These are phyloP conservation scores for Heliconius hewitsoni DNA, from an alignment of 1,140 invertebrate species.

Conservation along the genomic window DNA sequence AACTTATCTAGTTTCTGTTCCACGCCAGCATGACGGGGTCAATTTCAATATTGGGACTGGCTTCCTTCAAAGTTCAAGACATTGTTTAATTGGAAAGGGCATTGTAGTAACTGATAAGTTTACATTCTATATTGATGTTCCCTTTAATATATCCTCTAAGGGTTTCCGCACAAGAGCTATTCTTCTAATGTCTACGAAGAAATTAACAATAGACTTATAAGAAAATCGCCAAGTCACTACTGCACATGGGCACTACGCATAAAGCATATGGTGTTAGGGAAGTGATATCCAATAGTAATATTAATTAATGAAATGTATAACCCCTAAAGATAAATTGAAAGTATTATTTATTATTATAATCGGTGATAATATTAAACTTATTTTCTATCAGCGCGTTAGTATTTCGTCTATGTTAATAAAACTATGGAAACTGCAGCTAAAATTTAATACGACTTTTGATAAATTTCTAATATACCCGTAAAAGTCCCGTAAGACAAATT, in stretches of 20 bases:
- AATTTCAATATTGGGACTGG: conserved; percentile 47
- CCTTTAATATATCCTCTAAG: background rate
- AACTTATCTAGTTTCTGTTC: conserved; percentile 45
- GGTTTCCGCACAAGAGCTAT: conserved; percentile 11
- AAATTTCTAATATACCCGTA: no score
- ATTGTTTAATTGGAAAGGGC: conserved; percentile 56
- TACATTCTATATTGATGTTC: background rate
- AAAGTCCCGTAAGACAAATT: no score
- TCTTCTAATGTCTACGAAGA: conserved; percentile 7
- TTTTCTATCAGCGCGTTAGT: background rate
- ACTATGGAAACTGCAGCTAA: no score
- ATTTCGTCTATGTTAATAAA: no score
- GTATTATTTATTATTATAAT: background rate
- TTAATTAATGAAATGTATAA: conserved; percentile 25
- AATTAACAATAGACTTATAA: conserved; percentile 31
- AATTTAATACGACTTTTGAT: no score
- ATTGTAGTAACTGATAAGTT: background rate
- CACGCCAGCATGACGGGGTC: conserved; percentile 49
- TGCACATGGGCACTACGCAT: conserved; percentile 47
- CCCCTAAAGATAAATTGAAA: background rate
- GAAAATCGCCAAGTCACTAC: conserved; percentile 53
- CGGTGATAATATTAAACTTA: background rate
- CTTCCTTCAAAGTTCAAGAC: conserved; percentile 50
- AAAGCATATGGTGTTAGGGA: conserved; percentile 42
- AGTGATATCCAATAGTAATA: conserved; percentile 23